A percentile compares a stretch with the other conserved stretches of the same genome.
phyloP scores from a whole-genome alignment of 64 coral and sea anemone species.

The Dendronephthya gigantea region DNA sequence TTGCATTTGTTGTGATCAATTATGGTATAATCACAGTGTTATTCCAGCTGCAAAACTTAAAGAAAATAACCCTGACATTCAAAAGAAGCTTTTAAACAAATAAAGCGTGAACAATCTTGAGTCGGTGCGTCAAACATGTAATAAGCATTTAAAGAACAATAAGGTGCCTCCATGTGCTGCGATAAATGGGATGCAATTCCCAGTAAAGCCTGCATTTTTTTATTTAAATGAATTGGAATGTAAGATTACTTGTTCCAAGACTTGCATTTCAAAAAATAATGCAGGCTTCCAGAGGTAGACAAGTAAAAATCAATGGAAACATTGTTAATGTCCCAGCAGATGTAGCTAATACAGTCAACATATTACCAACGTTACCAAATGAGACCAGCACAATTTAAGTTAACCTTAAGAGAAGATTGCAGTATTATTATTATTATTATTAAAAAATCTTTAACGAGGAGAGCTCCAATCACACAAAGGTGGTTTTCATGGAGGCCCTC shows the following conservation, averaged over 20 bases:
- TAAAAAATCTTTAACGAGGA: no score
- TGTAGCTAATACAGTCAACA: not conserved
- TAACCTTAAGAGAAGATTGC: not conserved
- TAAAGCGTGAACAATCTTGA: not conserved
- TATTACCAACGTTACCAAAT: not conserved
- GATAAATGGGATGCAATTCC: not conserved
- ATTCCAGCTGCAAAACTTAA: no score
- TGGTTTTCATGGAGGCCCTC: no score
- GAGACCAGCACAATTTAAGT: not conserved
- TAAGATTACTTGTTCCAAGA: no score
- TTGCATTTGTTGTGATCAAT: no score
- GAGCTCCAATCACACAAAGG: no score
- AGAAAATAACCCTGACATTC: no score
- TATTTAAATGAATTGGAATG: no score
- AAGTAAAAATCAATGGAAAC: not conserved
- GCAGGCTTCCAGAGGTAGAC: not conserved
- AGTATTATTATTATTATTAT: no score
- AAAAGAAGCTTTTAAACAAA: no score
- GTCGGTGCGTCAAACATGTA: not conserved
- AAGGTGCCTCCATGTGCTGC: no score
- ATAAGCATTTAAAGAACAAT: not conserved
- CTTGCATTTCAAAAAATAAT: not conserved
- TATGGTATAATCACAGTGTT: no score
- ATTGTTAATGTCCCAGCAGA: not conserved
- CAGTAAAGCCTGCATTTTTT: not conserved